phyloP scores from a whole-genome alignment of 2,113 vertebrate species.

The Actinemys pallida region DNA sequence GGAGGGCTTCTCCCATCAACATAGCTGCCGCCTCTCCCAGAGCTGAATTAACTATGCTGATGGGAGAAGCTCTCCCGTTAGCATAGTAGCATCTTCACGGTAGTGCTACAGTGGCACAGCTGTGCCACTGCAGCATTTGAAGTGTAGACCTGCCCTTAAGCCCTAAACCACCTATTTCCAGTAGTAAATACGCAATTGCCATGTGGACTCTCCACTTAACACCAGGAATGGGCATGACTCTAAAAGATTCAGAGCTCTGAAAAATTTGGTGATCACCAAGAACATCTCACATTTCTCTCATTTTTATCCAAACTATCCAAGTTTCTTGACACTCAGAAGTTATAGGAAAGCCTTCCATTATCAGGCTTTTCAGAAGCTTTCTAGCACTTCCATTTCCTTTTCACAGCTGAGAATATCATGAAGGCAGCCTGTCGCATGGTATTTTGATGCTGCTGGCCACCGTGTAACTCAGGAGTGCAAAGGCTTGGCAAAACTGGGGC shows the following conservation, averaged over 20 bases:
- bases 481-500: neutral
- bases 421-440: neutral
- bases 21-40: neutral
- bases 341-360: conserved; percentile 13
- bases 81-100: neutral
- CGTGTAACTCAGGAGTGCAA: neutral
- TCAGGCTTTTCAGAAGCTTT: neutral
- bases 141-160: neutral
- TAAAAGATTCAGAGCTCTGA: neutral
- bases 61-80: neutral
- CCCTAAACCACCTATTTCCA: neutral
- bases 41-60: neutral
- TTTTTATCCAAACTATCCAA: neutral
- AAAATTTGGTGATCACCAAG: neutral
- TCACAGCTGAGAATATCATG: neutral
- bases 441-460: neutral
- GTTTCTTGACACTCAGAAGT: neutral
- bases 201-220: neutral
- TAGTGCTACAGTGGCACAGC: neutral
- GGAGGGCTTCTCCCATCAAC: neutral
- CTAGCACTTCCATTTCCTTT: neutral
- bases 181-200: neutral
- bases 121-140: neutral
- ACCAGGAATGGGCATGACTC: neutral
- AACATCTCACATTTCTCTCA: neutral